phyloP scores from a whole-genome alignment of 2,113 vertebrate genomes.

The Carettochelys insculpta region DNA sequence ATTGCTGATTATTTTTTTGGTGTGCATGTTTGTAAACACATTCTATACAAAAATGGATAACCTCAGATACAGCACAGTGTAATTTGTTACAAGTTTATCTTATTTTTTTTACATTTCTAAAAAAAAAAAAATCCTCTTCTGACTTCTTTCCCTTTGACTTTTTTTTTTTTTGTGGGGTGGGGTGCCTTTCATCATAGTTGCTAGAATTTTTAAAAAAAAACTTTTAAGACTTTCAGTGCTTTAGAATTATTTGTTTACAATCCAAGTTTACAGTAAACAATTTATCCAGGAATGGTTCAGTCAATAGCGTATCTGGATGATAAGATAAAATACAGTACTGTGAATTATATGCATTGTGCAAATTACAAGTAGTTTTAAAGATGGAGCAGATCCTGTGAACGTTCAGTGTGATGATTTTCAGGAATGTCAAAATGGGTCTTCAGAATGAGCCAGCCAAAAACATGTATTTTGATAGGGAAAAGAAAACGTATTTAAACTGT shows the following conservation, averaged over 20 bases:
- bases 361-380: background rate
- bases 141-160: background rate
- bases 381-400: background rate
- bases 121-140: too few relatives aligned
- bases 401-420: background rate
- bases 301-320: background rate
- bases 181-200: too few relatives aligned
- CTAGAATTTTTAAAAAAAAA: too few relatives aligned
- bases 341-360: background rate
- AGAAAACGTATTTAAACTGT: background rate
- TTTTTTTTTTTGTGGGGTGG: too few relatives aligned
- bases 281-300: background rate
- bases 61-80: background rate
- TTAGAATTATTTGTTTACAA: background rate
- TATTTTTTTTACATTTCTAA: background rate
- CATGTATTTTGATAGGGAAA: background rate
- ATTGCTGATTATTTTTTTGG: background rate
- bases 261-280: background rate
- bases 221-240: background rate
- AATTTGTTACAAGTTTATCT: background rate
- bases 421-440: background rate
- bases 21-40: background rate
- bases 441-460: background rate
- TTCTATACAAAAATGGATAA: background rate
- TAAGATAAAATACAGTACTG: background rate